Percentiles rank a stretch among this genome's conserved stretches.
These are phyloP conservation scores for Parasteatoda tepidariorum DNA, from an alignment of 1,140 invertebrate species.

Conservation along the genomic window DNA sequence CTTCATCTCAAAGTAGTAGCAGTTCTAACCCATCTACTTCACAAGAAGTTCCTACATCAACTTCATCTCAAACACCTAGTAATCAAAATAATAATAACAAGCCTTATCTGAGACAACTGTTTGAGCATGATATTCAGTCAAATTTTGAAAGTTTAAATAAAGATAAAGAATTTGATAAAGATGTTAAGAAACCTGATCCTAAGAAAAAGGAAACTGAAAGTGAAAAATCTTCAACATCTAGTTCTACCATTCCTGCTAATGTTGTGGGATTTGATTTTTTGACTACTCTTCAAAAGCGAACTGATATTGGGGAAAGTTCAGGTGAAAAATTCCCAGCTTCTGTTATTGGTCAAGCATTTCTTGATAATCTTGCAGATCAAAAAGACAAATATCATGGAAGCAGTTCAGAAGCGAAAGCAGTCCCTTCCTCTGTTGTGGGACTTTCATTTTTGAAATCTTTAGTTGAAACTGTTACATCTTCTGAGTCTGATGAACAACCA, in stretches of 20 bases:
- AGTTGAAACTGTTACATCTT: background rate
- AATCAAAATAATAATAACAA: constrained; percentile 11
- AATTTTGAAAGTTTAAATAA: constrained; percentile 28
- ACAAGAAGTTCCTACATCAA: background rate
- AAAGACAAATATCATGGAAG: constrained; percentile 24
- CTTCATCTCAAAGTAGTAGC: background rate
- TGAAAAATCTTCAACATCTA: background rate
- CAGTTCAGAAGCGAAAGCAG: background rate
- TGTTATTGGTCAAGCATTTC: constrained; percentile 29
- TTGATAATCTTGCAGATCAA: constrained; percentile 12
- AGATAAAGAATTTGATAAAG: background rate
- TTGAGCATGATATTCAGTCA: constrained; percentile 50
- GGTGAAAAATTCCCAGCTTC: constrained; percentile 19
- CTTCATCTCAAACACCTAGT: background rate
- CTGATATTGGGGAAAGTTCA: background rate
- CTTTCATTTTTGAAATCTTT: constrained; percentile 20
- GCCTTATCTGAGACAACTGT: constrained; percentile 26
- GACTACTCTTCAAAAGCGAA: constrained; percentile 3
- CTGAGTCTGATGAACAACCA: background rate
- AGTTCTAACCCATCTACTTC: background rate
- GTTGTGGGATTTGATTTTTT: constrained; percentile 30
- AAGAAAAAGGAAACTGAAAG: background rate
- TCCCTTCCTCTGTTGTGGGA: constrained; percentile 16
- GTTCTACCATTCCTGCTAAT: constrained; percentile 12
- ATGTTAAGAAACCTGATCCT: background rate